A percentile compares a stretch with the other conserved stretches of the same genome.
phyloP scores from a whole-genome alignment of 2,888 invertebrate species.

The Flexamia atlantica region DNA sequence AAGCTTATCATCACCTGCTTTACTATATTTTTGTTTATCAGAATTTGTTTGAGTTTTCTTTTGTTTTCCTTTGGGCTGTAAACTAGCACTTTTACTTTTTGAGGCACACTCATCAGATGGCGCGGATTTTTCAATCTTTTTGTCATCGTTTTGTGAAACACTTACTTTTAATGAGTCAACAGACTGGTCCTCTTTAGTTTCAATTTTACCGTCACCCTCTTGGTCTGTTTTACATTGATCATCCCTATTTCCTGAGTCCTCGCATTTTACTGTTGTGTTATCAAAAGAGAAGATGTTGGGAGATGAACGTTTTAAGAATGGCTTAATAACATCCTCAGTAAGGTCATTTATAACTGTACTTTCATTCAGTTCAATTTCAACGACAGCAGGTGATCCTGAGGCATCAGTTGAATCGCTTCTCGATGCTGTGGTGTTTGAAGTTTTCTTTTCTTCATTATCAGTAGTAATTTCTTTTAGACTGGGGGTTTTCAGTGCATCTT shows the following conservation, averaged over 20 bases:
- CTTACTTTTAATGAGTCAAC: background rate
- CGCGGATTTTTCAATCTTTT: background rate
- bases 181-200: background rate
- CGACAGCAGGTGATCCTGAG: background rate
- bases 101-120: background rate
- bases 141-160: background rate
- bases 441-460: background rate
- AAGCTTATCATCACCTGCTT: background rate
- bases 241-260: background rate
- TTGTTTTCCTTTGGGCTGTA: conserved; percentile 25
- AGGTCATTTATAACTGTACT: conserved; percentile 4
- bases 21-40: background rate
- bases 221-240: background rate
- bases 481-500: background rate
- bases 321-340: conserved; percentile 14
- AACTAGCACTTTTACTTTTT: conserved; percentile 68
- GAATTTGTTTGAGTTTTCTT: conserved; percentile 3
- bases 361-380: conserved; percentile 32
- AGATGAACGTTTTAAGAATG: conserved; percentile 27
- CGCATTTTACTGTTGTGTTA: background rate
- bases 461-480: background rate
- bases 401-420: background rate
- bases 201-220: background rate
- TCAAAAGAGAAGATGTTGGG: conserved; percentile 9
- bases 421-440: background rate